phyloP scores from a whole-genome alignment of 2,113 vertebrate genomes.

The Salminus brasiliensis region DNA sequence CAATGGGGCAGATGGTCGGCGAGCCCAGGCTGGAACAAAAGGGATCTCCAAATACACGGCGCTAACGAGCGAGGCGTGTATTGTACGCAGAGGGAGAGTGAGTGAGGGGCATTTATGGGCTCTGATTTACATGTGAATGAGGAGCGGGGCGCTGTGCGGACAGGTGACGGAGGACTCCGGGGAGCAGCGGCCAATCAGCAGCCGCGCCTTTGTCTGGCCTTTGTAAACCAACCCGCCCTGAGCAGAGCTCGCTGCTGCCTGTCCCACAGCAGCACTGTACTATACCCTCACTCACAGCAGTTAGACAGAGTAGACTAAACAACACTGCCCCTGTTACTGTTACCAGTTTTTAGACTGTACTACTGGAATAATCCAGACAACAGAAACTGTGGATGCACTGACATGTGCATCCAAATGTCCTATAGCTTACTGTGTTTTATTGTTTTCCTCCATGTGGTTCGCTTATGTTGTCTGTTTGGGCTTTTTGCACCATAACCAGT shows the following conservation, averaged over 20 bases:
- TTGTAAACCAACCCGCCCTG: constrained; percentile 28
- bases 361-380: too few relatives aligned
- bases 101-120: constrained; percentile 67
- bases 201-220: constrained; percentile 70
- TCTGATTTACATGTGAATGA: constrained; percentile 83
- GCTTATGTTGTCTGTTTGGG: too few relatives aligned
- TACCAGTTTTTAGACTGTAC: too few relatives aligned
- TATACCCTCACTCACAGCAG: not conserved
- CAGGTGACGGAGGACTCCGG: constrained; percentile 55
- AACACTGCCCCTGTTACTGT: not conserved
- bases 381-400: too few relatives aligned
- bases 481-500: too few relatives aligned
- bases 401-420: too few relatives aligned
- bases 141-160: constrained; percentile 44
- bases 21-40: constrained; percentile 64
- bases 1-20: constrained; percentile 71
- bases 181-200: constrained; percentile 66
- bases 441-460: too few relatives aligned
- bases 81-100: constrained; percentile 41
- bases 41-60: constrained; percentile 35
- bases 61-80: constrained; percentile 53
- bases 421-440: too few relatives aligned
- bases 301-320: not conserved
- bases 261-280: not conserved
- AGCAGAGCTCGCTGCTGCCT: not conserved